These are phyloP conservation scores for Eristalis arbustorum DNA, from an alignment of 2,888 invertebrate species.

Conservation along the genomic window DNA sequence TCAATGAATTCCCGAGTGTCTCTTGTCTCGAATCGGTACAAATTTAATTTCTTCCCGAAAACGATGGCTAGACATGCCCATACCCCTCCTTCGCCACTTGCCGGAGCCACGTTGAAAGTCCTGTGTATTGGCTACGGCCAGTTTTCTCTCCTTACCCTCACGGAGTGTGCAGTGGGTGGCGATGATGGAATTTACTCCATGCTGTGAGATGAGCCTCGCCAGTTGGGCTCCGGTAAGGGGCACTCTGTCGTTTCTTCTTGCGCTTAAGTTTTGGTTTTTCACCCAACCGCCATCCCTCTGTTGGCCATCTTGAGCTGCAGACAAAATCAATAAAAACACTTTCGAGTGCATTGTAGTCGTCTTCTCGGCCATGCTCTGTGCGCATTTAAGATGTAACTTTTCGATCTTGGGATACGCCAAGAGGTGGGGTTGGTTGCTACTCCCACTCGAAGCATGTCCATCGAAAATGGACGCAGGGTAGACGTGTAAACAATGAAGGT, in stretches of 20 bases:
- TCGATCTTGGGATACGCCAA: background rate
- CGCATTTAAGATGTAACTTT: slow-evolving; percentile 5
- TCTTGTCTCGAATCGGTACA: slow-evolving; percentile 51
- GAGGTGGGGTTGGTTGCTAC: background rate
- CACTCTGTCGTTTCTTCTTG: background rate
- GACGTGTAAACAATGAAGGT: background rate
- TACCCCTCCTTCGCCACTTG: slow-evolving; percentile 8
- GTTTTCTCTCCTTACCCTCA: background rate
- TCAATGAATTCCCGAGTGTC: slow-evolving; percentile 42
- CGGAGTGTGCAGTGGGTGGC: background rate
- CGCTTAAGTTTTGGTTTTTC: background rate
- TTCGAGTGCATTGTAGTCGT: slow-evolving; percentile 30
- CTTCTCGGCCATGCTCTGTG: background rate
- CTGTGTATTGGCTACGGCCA: slow-evolving; percentile 56
- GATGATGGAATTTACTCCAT: background rate
- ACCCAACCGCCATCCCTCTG: background rate
- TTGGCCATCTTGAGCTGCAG: slow-evolving; percentile 36
- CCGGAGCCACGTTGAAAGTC: slow-evolving; percentile 66
- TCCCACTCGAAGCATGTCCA: background rate
- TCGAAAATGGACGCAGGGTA: background rate
- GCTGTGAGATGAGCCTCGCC: background rate
- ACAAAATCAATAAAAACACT: slow-evolving; percentile 58
- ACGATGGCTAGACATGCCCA: slow-evolving; percentile 51
- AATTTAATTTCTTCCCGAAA: slow-evolving; percentile 57
- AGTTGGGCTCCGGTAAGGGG: too few relatives aligned